Evolutionary conservation across 2,113 vertebrate genomes (phyloP).

Genomic region (Neomonachus schauinslandi): DNA sequence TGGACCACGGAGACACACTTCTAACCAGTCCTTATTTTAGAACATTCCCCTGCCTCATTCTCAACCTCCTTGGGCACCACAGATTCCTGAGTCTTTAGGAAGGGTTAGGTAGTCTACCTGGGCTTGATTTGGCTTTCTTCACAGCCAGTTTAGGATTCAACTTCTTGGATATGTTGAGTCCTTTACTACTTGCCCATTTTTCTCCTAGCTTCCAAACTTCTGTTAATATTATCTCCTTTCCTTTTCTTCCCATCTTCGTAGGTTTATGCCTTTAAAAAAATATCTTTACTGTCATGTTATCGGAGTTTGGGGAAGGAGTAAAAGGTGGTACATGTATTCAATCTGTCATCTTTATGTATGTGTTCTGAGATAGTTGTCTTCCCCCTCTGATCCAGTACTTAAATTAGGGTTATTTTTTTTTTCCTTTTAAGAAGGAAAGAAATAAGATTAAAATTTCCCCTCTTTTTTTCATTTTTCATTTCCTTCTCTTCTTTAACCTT

Average conservation of each 20-base stretch:
- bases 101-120: fast-evolving
- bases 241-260: background rate
- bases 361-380: background rate
- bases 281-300: background rate
- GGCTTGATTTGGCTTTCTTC: background rate
- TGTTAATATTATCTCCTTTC: background rate
- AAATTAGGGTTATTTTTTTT: background rate
- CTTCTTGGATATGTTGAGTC: background rate
- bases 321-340: too few species aligned
- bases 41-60: background rate
- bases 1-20: background rate
- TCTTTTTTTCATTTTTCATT: background rate
- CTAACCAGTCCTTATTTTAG: background rate
- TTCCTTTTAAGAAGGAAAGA: background rate
- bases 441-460: background rate
- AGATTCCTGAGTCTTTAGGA: fast-evolving
- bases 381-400: background rate
- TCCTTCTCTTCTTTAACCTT: background rate
- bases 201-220: background rate
- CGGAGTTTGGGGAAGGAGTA: background rate
- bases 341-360: background rate
- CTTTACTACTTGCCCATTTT: background rate
- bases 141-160: too few species aligned
- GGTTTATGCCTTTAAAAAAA: background rate
- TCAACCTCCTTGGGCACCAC: background rate